A percentile compares a stretch with the other conserved stretches of the same genome.
Conservation (phyloP, 2,113 vertebrate genomes). For the Pleuronectes platessa region DNA sequence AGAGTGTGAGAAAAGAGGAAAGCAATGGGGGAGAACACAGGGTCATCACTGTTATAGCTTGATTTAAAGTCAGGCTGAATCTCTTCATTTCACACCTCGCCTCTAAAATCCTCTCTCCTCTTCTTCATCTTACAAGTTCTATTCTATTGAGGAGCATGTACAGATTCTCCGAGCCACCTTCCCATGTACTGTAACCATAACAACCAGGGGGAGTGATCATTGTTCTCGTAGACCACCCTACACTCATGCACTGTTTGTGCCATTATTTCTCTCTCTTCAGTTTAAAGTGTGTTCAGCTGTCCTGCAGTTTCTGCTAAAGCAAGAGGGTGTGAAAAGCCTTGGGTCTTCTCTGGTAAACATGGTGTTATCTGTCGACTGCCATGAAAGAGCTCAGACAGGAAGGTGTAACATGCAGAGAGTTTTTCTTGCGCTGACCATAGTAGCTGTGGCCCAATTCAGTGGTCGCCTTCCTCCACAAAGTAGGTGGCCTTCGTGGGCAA, state of each 20-base stretch:
- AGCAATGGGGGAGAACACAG: conserved; percentile 44
- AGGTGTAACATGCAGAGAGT: background rate
- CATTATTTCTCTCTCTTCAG: conserved; percentile 10
- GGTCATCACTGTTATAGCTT: conserved; percentile 44
- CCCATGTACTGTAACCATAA: conserved; percentile 59
- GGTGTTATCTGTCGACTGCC: background rate
- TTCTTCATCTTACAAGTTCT: conserved; percentile 32
- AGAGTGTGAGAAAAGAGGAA: conserved; percentile 30
- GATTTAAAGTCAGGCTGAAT: conserved; percentile 53
- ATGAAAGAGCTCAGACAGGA: background rate
- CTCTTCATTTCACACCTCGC: conserved; percentile 69
- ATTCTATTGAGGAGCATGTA: conserved; percentile 50
- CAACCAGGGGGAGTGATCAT: conserved; percentile 33
- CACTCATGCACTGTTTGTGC: conserved; percentile 1
- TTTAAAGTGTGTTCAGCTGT: background rate
- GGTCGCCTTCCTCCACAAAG: too few relatives aligned
- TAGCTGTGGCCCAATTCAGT: too few relatives aligned
- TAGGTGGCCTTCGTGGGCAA: too few relatives aligned
- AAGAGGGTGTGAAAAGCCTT: conserved; percentile 20
- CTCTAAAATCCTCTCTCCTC: conserved; percentile 37
- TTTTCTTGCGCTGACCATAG: background rate
- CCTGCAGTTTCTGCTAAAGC: background rate
- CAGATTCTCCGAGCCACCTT: conserved; percentile 39
- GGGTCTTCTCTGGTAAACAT: background rate
- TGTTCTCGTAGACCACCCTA: conserved; percentile 16